Evolutionary conservation across 2,113 vertebrate genomes (phyloP), one percentile per base, ranked within the genome.

Genomic region (Pipra filicauda): DNA sequence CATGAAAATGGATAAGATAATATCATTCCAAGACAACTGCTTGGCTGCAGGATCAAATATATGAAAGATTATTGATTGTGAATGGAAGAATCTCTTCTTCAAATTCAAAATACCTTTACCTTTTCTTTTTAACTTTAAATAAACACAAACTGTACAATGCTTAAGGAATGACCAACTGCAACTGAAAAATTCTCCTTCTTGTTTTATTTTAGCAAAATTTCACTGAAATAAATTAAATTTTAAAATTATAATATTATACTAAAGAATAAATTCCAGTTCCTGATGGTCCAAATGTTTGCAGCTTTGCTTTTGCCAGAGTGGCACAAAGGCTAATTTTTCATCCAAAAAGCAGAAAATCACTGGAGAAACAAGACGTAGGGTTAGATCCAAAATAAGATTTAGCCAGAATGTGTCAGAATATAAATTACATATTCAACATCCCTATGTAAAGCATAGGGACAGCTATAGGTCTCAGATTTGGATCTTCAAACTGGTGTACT

Each of bases 121-220:
- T 27, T 62, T 64, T 15, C 2, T 67, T 77, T 88, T 91, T 73
- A 76, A 54, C 2, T 57, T 79, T 21, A 73, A 46, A 74, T 17
- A 69, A 55, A 0, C 2, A 35, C 13, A 73, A 89, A 67, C 23
- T 11, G 0, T 15, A 31, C 6, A 43, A 6, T n/a, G 1, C 66
- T 84, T 77, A 64, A 81, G 13, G 7, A 78, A 74, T 67, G 11
- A 30, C 6, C 3, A 64, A 9, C 8, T 73, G 26, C 33, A 80
- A 62, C 5, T 10, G 8, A 70, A 11, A 72, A 64, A n/a, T 48
- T 72, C 8, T 66, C 4, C 23, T 75, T 83, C 18, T 3, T 37
- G 3, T 37, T 88, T 75, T 52, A 69, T 18, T 84, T 65, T 19
- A 70, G 11, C 1, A 9, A 90, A 79, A 70, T 57, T 58, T 85